These are phyloP conservation scores for Stichodactyla helianthus DNA, from an alignment of 64 coral and sea anemone species.

Conservation along the genomic window DNA sequence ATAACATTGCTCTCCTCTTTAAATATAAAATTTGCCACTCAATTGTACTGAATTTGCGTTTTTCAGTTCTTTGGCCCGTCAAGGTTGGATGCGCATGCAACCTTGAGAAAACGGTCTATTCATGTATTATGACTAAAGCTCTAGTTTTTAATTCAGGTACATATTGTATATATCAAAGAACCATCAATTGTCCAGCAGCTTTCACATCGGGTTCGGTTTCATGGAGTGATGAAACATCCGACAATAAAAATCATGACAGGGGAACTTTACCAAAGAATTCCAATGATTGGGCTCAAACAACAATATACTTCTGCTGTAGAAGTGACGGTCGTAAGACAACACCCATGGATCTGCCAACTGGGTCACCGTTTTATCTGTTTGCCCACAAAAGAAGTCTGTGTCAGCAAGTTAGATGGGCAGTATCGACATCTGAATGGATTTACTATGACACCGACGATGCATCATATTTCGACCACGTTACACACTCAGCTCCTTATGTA, in stretches of 20 bases:
- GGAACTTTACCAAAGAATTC: constrained; percentile 27
- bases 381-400: neutral
- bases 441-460: constrained; percentile 5
- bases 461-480: too few species aligned
- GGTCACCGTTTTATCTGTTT: neutral
- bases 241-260: constrained; percentile 3
- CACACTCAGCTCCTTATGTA: too few species aligned
- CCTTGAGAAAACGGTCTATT: too few species aligned
- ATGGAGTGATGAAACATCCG: constrained; percentile 36
- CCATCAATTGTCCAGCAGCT: constrained; percentile 12
- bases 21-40: too few species aligned
- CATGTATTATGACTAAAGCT: too few species aligned
- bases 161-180: constrained; percentile 58
- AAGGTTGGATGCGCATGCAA: too few species aligned
- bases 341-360: neutral
- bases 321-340: constrained; percentile 27
- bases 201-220: constrained; percentile 25
- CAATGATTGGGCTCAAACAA: neutral
- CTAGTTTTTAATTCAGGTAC: constrained; percentile 16
- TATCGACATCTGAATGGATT: constrained; percentile 29
- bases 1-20: too few species aligned
- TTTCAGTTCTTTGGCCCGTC: too few species aligned
- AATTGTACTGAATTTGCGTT: too few species aligned
- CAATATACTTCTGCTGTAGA: constrained; percentile 48
- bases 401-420: constrained; percentile 31